Evolutionary conservation across 2,113 vertebrate genomes (phyloP), one percentile per base, ranked within the genome.

Genomic region (Phylloscopus trochilus): DNA sequence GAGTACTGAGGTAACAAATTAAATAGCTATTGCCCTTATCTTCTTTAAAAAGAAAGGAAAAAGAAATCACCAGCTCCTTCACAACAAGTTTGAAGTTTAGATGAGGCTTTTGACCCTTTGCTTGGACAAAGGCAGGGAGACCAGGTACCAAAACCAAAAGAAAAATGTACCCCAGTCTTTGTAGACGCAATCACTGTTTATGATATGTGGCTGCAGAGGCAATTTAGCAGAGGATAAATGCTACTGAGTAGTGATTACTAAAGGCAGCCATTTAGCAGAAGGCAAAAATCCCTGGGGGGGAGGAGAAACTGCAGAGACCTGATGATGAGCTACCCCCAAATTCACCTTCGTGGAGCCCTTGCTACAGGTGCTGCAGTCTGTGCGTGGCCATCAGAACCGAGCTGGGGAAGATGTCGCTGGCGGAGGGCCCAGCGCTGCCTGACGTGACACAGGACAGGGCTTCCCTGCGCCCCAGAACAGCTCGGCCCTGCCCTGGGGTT

Each of bases 371-470:
- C 43, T 37, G 15, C 31, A 27, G 30, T 46, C n/a, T 21, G n/a
- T 33, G 52, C 2, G 0, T 7, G 63, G 13, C 22, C 77, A 24
- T 26, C 39, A 24, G 15, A 44, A 88, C 31, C 1, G 11, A 26
- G 9, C 46, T 21, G 22, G 26, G 18, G 13, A 49, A 20, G 55
- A 14, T 0, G 1, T 2, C 7, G 20, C 13, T 5, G 2, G 35
- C 41, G 41, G 90, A 52, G 23, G 17, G 21, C 5, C 13, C 22
- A 18, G 46, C 4, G 0, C 28, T 31, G 59, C 72, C 62, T 47
- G 70, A 26, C 0, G 4, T 66, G 72, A 58, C 56, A 20, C 0
- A 3, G 52, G 41, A 41, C 46, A 79, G 43, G 44, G 56, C 28
- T 67, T 75, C 60, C 59, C 21, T 7, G 2, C 0, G 0, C 21